A percentile compares a stretch with the other conserved stretches of the same genome.
Conservation (phyloP, 2,113 vertebrate species). For the Riparia riparia region DNA sequence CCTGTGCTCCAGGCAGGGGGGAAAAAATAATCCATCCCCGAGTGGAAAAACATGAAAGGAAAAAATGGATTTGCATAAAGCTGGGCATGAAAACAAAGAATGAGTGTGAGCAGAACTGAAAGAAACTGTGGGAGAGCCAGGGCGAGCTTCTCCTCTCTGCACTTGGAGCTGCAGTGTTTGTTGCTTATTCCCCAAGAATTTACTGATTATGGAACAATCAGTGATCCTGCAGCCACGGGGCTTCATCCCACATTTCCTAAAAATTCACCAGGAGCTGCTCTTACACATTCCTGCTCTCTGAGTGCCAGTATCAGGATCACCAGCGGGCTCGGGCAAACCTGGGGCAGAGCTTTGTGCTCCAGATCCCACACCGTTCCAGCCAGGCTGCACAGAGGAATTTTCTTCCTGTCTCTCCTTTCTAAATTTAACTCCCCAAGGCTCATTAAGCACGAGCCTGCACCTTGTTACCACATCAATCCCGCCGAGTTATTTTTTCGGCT, state of each 20-base stretch:
- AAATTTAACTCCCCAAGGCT: constrained; percentile 63
- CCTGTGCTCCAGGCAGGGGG: not conserved
- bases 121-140: constrained; percentile 47
- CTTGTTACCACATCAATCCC: constrained; percentile 50
- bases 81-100: constrained; percentile 65
- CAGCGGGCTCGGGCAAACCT: not conserved
- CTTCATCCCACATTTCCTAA: not conserved
- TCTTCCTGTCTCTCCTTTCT: not conserved
- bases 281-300: not conserved
- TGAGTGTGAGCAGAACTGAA: constrained; percentile 64
- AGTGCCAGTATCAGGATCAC: not conserved
- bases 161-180: constrained; percentile 13
- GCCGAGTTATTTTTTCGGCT: constrained; percentile 58
- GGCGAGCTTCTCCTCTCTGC: not conserved
- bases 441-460: constrained; percentile 63
- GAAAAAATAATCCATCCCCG: constrained; percentile 1
- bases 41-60: constrained; percentile 53
- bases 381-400: not conserved
- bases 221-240: not conserved
- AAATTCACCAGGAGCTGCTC: not conserved
- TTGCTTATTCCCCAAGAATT: not conserved
- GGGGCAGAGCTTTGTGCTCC: not conserved
- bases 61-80: constrained; percentile 74
- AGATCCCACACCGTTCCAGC: not conserved
- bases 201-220: not conserved